Base-by-base conservation (phyloP, 2,113 vertebrate species). In the Isurus oxyrinchus region DNA sequence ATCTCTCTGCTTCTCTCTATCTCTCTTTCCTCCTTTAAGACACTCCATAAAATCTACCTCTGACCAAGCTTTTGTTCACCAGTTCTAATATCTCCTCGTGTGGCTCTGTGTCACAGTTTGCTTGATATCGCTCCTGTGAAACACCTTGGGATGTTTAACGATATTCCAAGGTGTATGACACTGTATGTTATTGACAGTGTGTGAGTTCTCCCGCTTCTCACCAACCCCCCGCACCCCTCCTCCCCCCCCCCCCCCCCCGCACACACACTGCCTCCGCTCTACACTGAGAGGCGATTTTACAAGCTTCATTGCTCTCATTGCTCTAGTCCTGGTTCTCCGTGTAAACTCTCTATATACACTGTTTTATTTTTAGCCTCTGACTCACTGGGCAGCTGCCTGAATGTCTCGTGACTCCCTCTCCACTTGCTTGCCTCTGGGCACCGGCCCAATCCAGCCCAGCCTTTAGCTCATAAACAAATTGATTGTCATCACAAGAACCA, bases 361-460 rank as follows among this genome's bases (percentile, higher is more conserved):
- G 90, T 8, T 19, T 63, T 94, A 94, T 94, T 94, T 94, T 63
- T 94, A 94, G 90, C 7, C 35, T 7, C 90, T 94, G 90, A 94
- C 59, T 94, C 90, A 94, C 35, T 19, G 57, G 90, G 90, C 90
- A 94, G 90, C 90, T 94, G 90, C 35, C n/a, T 94, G 59, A 4
- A 0, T 10, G 59, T 94, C 90, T 66, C 90, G 90, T 94, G 90
- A 94, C 88, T 59, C 88, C 57, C 88, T 59, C 90, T 94, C 90
- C 35, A 91, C 88, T 91, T 91, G 88, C 55, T 13, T 91, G 55
- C 27, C 59, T 94, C 90, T 21, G 59, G 14, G 16, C 59, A n/a
- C 5, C 5, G 59, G 23, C 59, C 90, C 90, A 93, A 40, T 21
- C 59, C 31, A 93, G 31, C 90, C 16, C 59, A 40, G 19, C 5